These are phyloP conservation scores for Sphyrna mokarran DNA, from an alignment of 2,113 vertebrate species.

Conservation along the genomic window DNA sequence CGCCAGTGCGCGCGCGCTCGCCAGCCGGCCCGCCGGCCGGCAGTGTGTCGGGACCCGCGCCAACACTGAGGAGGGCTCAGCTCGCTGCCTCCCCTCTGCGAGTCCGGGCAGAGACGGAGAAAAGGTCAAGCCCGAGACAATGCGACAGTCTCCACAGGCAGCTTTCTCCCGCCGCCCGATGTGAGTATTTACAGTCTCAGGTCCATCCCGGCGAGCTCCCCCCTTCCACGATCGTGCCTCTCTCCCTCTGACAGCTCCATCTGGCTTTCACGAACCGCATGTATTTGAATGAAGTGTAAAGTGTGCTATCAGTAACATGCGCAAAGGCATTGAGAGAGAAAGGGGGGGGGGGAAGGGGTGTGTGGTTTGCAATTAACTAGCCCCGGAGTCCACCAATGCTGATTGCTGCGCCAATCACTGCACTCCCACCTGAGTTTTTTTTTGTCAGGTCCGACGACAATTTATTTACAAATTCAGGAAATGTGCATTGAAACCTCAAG, in stretches of 20 bases:
- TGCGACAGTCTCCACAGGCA: constrained; percentile 4
- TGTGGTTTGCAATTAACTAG: not conserved
- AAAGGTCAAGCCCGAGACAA: not conserved
- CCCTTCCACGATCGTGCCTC: not conserved
- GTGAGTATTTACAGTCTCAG: not conserved
- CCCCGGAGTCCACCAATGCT: not conserved
- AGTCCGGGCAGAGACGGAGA: not conserved
- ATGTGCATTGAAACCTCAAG: not conserved
- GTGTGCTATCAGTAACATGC: constrained; percentile 22
- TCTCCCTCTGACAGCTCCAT: constrained; percentile 32
- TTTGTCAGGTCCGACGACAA: not conserved
- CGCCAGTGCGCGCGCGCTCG: not conserved
- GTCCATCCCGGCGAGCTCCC: not conserved
- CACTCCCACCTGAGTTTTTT: not conserved
- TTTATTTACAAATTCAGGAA: not conserved
- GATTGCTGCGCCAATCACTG: not conserved
- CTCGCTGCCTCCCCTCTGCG: too few species aligned
- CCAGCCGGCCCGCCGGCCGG: not conserved
- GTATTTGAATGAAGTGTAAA: constrained; percentile 26
- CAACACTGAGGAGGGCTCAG: not conserved
- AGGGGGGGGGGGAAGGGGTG: not conserved
- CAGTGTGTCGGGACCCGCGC: not conserved
- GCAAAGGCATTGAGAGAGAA: constrained; percentile 19
- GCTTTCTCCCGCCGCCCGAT: not conserved
- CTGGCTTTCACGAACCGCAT: constrained; percentile 8